Conservation (phyloP, 2,797 vertebrate genomes). For the Onychomys leucogaster region DNA sequence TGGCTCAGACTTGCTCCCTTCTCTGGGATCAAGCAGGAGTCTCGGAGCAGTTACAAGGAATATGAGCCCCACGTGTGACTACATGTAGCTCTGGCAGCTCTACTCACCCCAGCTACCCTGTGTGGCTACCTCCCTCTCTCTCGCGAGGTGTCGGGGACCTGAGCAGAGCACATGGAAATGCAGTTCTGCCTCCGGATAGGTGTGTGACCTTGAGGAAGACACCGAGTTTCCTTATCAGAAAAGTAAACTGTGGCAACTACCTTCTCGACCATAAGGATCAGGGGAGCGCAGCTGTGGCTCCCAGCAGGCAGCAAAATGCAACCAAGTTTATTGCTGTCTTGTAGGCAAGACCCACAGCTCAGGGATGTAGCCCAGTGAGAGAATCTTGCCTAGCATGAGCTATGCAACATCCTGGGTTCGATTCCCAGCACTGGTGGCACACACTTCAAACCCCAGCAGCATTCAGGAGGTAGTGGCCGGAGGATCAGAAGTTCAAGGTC, state of each 20-base stretch:
- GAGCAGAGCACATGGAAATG: not conserved
- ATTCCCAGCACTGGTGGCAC: not conserved
- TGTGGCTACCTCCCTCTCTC: not conserved
- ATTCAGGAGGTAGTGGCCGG: not conserved
- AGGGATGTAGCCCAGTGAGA: not conserved
- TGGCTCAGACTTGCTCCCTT: not conserved
- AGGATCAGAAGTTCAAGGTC: not conserved
- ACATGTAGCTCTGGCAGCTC: not conserved
- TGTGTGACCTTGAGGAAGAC: conserved; percentile 9
- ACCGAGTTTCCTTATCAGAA: conserved; percentile 18
- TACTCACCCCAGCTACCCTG: not conserved
- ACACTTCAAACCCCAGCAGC: not conserved
- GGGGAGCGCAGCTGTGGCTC: not conserved
- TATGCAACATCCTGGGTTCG: not conserved
- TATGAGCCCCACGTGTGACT: not conserved
- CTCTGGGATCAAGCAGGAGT: not conserved
- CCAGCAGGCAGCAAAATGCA: not conserved
- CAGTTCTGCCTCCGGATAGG: not conserved
- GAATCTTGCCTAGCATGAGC: not conserved
- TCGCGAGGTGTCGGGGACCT: not conserved
- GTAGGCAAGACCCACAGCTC: not conserved
- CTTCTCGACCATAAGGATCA: not conserved
- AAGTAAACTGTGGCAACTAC: not conserved
- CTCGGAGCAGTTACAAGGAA: not conserved
- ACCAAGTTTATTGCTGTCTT: not conserved